Percentiles rank a stretch among this genome's conserved stretches.
Conservation (phyloP, 2,888 invertebrate species). For the Alsophila aescularia region DNA sequence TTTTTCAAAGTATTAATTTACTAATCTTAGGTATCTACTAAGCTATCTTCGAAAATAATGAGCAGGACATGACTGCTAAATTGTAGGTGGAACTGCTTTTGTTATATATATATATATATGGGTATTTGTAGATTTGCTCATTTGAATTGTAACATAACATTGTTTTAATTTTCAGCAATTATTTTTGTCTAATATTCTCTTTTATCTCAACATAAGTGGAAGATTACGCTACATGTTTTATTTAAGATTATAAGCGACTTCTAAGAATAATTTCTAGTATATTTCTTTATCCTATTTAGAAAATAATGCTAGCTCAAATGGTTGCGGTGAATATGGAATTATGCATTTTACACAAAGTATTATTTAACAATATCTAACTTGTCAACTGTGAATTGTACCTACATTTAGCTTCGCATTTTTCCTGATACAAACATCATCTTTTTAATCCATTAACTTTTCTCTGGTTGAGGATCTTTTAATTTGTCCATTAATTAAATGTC, state of each 20-base stretch:
- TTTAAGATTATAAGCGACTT: background rate
- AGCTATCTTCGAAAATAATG: no score
- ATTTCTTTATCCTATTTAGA: background rate
- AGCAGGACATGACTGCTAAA: no score
- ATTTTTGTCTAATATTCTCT: no score
- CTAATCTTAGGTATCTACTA: no score
- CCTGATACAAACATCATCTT: slow-evolving; percentile 1
- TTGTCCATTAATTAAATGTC: slow-evolving; percentile 11
- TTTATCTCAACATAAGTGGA: no score
- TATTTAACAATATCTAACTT: slow-evolving; percentile 2
- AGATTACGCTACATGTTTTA: background rate
- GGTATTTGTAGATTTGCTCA: no score
- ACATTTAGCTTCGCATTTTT: slow-evolving; percentile 12
- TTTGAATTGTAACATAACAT: no score
- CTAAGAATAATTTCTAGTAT: background rate
- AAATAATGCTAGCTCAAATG: background rate
- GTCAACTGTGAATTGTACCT: background rate
- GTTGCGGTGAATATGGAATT: slow-evolving; percentile 4
- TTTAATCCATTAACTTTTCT: slow-evolving; percentile 9
- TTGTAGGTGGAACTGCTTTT: no score
- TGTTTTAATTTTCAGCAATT: no score
- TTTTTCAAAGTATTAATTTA: no score
- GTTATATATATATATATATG: no score
- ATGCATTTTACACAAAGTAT: background rate
- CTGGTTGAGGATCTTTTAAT: slow-evolving; percentile 12